These are phyloP conservation scores for Sebastes fasciatus DNA, from an alignment of 2,113 vertebrate species.

Conservation along the genomic window DNA sequence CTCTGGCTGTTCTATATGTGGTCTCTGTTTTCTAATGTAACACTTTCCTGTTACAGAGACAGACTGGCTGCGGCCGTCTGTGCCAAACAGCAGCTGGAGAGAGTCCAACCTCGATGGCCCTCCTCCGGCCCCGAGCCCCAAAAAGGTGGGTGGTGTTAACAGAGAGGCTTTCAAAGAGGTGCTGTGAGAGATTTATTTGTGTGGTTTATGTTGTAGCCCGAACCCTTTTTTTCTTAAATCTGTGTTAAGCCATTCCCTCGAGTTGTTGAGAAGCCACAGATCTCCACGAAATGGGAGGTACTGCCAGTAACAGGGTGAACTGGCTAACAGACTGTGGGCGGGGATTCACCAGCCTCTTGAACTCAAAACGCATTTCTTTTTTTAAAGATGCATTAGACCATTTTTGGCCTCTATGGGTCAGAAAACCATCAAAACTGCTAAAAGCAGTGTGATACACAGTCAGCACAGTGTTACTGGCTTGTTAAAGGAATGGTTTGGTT, in stretches of 20 bases:
- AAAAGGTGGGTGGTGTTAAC: constrained; percentile 81
- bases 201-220: neutral
- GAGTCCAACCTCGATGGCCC: constrained; percentile 90
- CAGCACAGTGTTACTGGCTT: neutral
- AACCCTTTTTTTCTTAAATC: neutral
- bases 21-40: neutral
- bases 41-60: constrained; percentile 74
- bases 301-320: neutral
- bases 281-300: neutral
- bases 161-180: neutral
- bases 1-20: neutral
- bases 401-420: neutral
- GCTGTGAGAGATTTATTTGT: neutral
- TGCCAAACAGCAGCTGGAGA: constrained; percentile 87
- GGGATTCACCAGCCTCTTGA: neutral
- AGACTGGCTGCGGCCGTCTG: constrained; percentile 76
- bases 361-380: neutral
- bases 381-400: neutral
- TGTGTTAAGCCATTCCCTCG: accelerated
- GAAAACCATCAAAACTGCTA: neutral
- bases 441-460: too few relatives aligned
- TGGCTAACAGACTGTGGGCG: neutral
- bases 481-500: too few relatives aligned
- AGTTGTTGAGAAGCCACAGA: neutral
- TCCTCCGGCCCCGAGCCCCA: constrained; percentile 58